Conservation (phyloP, 2,888 invertebrate genomes). For the Coenonympha arcania region DNA sequence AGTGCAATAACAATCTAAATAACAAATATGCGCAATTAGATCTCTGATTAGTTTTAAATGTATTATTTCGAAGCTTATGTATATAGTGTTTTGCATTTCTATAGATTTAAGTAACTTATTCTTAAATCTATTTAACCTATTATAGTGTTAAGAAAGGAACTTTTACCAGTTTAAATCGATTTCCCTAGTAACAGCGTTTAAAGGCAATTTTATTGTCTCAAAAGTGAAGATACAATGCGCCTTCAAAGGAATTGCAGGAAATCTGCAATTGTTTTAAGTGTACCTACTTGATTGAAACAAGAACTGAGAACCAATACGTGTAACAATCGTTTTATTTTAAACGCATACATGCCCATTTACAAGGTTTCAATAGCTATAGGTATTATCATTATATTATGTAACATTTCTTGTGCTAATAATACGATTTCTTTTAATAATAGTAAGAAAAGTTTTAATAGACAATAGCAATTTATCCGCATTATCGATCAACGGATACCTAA, state of each 20-base stretch:
- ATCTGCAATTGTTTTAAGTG: conserved; percentile 12
- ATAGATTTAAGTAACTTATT: too few species aligned
- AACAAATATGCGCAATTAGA: background rate
- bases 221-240: conserved; percentile 3
- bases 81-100: too few species aligned
- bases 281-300: conserved; percentile 7
- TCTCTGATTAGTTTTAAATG: too few species aligned
- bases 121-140: too few species aligned
- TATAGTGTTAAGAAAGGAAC: too few species aligned
- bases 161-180: background rate
- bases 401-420: background rate
- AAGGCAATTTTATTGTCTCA: conserved; percentile 7
- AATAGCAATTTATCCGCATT: too few species aligned
- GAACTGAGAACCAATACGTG: conserved; percentile 8
- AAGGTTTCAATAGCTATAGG: background rate
- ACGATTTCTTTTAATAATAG: background rate
- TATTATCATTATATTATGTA: background rate
- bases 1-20: too few species aligned
- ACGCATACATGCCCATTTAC: background rate
- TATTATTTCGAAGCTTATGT: too few species aligned
- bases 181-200: conserved; percentile 1
- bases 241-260: conserved; percentile 11
- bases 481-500: too few species aligned
- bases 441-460: too few species aligned
- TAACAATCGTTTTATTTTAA: conserved; percentile 1